phyloP scores from a whole-genome alignment of 2,888 invertebrate species.

The Xestia rhomboidea region DNA sequence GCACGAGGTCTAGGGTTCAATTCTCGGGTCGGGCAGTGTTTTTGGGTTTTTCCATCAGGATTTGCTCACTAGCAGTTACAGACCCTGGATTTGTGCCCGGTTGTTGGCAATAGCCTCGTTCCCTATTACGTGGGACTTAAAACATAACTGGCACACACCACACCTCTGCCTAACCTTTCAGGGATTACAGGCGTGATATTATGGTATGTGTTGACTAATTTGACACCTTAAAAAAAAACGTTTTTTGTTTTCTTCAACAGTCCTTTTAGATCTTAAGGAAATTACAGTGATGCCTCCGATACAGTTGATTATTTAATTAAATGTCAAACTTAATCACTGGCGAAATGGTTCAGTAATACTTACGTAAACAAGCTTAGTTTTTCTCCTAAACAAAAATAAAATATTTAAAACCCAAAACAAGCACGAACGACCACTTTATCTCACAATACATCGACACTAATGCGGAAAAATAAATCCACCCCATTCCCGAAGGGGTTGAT shows the following conservation, averaged over 20 bases:
- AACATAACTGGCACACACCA: too few relatives aligned
- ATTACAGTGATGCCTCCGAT: not conserved
- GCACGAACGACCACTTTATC: slow-evolving; percentile 57
- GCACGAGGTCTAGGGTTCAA: too few relatives aligned
- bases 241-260: too few relatives aligned
- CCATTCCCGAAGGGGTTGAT: slow-evolving; percentile 68
- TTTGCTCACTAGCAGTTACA: too few relatives aligned
- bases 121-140: too few relatives aligned
- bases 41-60: too few relatives aligned
- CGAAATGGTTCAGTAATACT: not conserved
- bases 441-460: slow-evolving; percentile 62
- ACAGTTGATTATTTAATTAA: not conserved
- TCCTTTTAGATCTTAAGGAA: not conserved
- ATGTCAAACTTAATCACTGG: not conserved
- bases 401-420: slow-evolving; percentile 24
- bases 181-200: too few relatives aligned
- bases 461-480: slow-evolving; percentile 66
- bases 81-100: too few relatives aligned
- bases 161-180: too few relatives aligned
- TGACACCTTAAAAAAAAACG: not conserved
- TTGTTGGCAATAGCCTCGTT: too few relatives aligned
- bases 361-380: not conserved
- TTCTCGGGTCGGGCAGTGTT: too few relatives aligned
- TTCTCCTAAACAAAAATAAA: not conserved
- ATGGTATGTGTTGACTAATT: not conserved